These are phyloP conservation scores for Holotrichia oblita DNA, from an alignment of 1,140 invertebrate genomes.

Conservation along the genomic window DNA sequence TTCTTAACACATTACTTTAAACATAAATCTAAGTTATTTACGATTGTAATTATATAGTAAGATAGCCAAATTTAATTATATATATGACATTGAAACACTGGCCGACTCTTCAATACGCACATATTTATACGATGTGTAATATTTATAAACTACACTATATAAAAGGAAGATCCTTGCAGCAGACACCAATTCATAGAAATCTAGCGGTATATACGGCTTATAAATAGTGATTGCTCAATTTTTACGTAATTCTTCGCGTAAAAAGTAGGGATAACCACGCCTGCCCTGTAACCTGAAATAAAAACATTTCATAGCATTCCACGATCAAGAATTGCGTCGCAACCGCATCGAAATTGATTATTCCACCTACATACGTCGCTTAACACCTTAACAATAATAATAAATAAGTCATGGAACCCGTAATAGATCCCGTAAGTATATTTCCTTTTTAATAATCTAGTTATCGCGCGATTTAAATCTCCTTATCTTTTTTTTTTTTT, in stretches of 20 bases:
- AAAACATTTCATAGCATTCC: not conserved
- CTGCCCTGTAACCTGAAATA: not conserved
- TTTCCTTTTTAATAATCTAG: not conserved
- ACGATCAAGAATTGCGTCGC: not conserved
- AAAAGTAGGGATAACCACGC: slow-evolving; percentile 23
- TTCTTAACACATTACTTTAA: no score
- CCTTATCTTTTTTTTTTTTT: not conserved
- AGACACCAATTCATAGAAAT: no score
- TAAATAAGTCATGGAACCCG: not conserved
- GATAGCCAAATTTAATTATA: no score
- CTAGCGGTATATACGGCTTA: not conserved
- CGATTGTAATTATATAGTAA: no score
- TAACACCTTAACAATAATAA: not conserved
- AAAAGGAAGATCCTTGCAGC: no score
- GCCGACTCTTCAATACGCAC: no score
- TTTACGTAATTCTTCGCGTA: slow-evolving; percentile 3
- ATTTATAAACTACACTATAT: no score
- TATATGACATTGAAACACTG: no score
- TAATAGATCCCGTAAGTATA: slow-evolving; percentile 17
- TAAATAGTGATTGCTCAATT: slow-evolving; percentile 25
- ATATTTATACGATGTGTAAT: no score
- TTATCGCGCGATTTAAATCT: not conserved
- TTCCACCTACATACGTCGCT: not conserved
- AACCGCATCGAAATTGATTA: not conserved
- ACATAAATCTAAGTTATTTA: no score